Percentiles rank a stretch among this genome's conserved stretches.
Evolutionary conservation across 2,888 invertebrate species (phyloP).

Genomic region (Tetragonula carbonaria): DNA sequence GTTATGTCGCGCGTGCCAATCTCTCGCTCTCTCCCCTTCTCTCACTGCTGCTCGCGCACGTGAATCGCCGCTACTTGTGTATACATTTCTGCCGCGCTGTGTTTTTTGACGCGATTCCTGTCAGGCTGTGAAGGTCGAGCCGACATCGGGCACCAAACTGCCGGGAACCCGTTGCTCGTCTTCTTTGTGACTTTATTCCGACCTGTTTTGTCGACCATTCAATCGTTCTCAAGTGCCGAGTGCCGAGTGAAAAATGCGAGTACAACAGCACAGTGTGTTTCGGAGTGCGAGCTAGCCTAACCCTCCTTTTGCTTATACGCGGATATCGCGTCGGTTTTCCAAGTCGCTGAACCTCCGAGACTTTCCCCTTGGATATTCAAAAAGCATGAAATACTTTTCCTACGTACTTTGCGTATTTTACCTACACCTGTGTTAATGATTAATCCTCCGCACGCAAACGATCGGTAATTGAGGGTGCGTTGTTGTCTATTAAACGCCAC

Average conservation of each 20-base stretch:
- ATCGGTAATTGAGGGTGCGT: neutral
- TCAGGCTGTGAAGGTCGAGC: slow-evolving; percentile 55
- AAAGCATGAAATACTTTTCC: neutral
- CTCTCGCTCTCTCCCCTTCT: neutral
- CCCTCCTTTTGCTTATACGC: slow-evolving; percentile 33
- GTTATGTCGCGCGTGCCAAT: slow-evolving; percentile 61
- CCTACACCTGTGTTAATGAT: slow-evolving; percentile 28
- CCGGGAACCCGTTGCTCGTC: slow-evolving; percentile 14
- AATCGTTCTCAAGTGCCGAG: neutral
- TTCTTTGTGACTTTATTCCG: slow-evolving; percentile 24
- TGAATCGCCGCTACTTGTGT: slow-evolving; percentile 32
- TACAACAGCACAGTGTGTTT: neutral
- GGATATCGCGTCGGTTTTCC: slow-evolving; percentile 33
- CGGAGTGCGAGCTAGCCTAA: slow-evolving; percentile 3
- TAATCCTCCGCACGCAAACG: neutral
- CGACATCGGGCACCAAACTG: slow-evolving; percentile 30
- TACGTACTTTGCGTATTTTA: neutral
- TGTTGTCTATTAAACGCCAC: no score
- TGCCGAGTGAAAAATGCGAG: neutral
- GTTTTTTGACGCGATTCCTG: slow-evolving; percentile 40
- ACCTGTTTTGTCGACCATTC: neutral
- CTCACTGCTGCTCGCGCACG: slow-evolving; percentile 34
- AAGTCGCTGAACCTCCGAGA: slow-evolving; percentile 34
- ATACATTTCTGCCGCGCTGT: slow-evolving; percentile 17
- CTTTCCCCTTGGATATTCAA: neutral